Evolutionary conservation across 2,113 vertebrate genomes (phyloP).

Genomic region (Buteo buteo): DNA sequence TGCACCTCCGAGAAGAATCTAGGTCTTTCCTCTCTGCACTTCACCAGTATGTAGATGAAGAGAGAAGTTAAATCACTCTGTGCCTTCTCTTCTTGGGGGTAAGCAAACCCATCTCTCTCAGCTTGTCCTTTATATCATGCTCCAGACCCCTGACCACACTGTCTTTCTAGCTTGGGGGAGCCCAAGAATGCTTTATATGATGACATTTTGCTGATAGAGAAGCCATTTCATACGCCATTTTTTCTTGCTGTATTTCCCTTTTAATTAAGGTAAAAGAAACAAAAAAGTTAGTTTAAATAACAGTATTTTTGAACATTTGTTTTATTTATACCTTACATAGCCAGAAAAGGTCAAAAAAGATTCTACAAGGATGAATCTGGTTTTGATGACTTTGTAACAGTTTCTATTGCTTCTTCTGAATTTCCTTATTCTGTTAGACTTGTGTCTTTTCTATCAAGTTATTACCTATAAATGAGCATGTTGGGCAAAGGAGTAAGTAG

Average conservation of each 20-base stretch:
- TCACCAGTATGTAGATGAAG: neutral
- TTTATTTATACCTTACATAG: neutral
- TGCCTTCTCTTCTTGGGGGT: neutral
- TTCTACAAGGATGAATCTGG: neutral
- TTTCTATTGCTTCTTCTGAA: neutral
- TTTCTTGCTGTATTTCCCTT: neutral
- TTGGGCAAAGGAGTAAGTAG: neutral
- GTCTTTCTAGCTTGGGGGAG: neutral
- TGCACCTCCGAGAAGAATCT: neutral
- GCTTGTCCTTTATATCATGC: neutral
- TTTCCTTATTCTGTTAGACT: neutral
- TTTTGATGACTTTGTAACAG: neutral
- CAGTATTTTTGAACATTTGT: neutral
- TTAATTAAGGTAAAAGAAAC: neutral
- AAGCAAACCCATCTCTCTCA: neutral
- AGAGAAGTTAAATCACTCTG: neutral
- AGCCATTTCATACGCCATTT: neutral
- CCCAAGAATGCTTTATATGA: neutral
- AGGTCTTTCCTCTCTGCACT: neutral
- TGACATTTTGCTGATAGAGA: neutral
- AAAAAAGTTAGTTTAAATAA: neutral
- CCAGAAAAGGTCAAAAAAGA: neutral
- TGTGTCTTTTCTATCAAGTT: accelerated
- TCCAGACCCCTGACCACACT: neutral
- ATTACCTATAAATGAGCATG: neutral